Percentiles rank a stretch among this genome's conserved stretches.
Conservation (phyloP, 2,888 invertebrate species). For the Tyria jacobaeae region DNA sequence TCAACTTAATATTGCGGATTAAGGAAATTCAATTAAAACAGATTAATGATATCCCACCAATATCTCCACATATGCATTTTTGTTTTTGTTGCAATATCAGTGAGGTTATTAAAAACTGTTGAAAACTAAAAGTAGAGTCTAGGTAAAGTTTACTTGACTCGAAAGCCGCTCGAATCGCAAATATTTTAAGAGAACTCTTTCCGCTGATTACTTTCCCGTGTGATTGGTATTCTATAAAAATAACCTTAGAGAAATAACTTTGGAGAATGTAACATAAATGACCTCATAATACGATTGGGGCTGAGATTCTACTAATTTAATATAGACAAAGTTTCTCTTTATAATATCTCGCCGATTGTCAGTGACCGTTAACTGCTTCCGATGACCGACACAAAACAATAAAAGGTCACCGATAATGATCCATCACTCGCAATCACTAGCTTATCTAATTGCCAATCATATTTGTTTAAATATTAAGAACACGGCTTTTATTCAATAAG, state of each 20-base stretch:
- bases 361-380: constrained; percentile 53
- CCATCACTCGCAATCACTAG: constrained; percentile 57
- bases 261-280: neutral
- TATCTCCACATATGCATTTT: no score
- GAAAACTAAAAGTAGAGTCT: no score
- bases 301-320: neutral
- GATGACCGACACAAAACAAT: constrained; percentile 60
- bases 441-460: constrained; percentile 55
- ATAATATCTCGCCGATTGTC: constrained; percentile 64
- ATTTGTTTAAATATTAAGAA: constrained; percentile 42
- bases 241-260: neutral
- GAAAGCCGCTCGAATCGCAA: no score
- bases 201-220: no score
- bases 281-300: neutral
- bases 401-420: constrained; percentile 58
- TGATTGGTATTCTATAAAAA: no score
- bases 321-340: constrained; percentile 30
- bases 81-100: no score
- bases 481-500: constrained; percentile 1
- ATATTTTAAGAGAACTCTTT: no score
- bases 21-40: no score
- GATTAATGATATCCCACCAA: no score
- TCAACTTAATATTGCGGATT: neutral
- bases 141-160: no score
- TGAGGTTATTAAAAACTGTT: no score